Percentiles rank a stretch among this genome's conserved stretches.
These are phyloP conservation scores for Archilochus colubris DNA, from an alignment of 2,113 vertebrate species.

Conservation along the genomic window DNA sequence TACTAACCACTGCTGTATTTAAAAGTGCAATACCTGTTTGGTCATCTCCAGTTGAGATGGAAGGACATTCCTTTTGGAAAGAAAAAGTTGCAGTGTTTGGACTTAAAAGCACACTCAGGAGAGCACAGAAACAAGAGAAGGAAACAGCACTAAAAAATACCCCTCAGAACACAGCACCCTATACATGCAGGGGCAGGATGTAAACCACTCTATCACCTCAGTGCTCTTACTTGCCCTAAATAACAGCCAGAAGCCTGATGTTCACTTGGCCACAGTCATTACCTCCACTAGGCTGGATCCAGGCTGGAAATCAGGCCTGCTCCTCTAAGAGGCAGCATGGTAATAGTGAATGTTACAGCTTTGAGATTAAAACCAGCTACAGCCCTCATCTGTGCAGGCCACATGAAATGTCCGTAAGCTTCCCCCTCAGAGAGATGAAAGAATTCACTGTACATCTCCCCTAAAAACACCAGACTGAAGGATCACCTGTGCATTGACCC, in stretches of 20 bases:
- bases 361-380: neutral
- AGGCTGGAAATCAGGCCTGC: neutral
- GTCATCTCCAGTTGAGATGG: neutral
- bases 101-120: too few species aligned
- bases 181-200: neutral
- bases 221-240: neutral
- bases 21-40: neutral
- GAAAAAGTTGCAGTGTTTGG: neutral
- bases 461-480: neutral
- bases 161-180: neutral
- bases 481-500: neutral
- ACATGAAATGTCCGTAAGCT: neutral
- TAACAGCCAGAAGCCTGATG: neutral
- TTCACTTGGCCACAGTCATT: neutral
- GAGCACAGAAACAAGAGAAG: neutral
- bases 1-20: neutral
- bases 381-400: neutral
- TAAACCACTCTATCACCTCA: neutral
- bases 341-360: neutral
- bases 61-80: neutral
- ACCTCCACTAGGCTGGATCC: neutral
- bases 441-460: neutral
- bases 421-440: neutral
- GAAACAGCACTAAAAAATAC: neutral
- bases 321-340: neutral